These are phyloP conservation scores for Arrhopalites spinosus DNA, from an alignment of 2,888 invertebrate genomes.

Conservation along the genomic window DNA sequence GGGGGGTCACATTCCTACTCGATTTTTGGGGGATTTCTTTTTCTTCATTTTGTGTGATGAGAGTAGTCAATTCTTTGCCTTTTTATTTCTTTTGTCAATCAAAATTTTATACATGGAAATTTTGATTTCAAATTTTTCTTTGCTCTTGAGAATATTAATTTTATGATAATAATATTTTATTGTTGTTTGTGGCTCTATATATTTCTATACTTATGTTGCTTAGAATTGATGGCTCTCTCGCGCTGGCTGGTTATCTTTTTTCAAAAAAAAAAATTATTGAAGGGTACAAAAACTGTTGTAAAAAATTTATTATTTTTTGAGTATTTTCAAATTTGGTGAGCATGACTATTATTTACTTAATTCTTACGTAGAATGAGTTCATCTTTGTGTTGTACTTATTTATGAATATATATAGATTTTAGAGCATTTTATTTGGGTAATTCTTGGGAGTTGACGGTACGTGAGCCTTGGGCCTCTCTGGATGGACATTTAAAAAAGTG, in stretches of 20 bases:
- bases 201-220: slow-evolving; percentile 6
- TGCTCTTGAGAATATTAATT: too few species aligned
- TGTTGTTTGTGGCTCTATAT: too few species aligned
- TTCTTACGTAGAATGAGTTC: neutral
- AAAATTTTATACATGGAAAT: neutral
- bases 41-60: neutral
- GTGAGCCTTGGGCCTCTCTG: too few species aligned
- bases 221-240: slow-evolving; percentile 34
- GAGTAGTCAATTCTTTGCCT: slow-evolving; percentile 4
- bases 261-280: too few species aligned
- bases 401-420: too few species aligned
- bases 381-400: too few species aligned
- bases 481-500: too few species aligned
- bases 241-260: neutral
- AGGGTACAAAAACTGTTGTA: neutral
- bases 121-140: too few species aligned
- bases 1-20: too few species aligned
- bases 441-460: too few species aligned
- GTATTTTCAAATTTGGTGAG: neutral
- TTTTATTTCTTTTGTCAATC: slow-evolving; percentile 3
- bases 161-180: neutral
- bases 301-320: neutral
- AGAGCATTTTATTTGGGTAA: too few species aligned
- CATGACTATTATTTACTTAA: neutral
- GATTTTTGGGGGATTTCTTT: neutral